These are phyloP conservation scores for Clusia tigrina DNA, from an alignment of 2,888 invertebrate species.

Conservation along the genomic window DNA sequence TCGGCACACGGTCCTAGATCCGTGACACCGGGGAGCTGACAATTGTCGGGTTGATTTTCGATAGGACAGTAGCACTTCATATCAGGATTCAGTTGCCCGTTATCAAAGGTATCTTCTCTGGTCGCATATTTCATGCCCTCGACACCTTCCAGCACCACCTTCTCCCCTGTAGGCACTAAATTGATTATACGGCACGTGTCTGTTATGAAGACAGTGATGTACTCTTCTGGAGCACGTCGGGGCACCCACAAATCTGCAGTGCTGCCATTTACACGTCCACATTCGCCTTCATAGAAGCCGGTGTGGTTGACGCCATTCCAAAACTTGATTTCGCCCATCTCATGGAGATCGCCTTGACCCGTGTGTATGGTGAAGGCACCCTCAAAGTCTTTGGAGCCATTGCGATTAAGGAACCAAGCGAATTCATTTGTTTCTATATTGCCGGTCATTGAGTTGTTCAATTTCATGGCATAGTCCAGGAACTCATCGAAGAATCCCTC, in stretches of 20 bases:
- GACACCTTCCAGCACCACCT: slow-evolving; percentile 46
- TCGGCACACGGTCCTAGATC: slow-evolving; percentile 76
- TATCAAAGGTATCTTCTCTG: slow-evolving; percentile 75
- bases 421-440: slow-evolving; percentile 69
- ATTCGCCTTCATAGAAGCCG: slow-evolving; percentile 69
- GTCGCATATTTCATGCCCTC: slow-evolving; percentile 65
- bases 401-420: slow-evolving; percentile 85
- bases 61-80: slow-evolving; percentile 76
- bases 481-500: slow-evolving; percentile 82
- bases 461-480: slow-evolving; percentile 68
- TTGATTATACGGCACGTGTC: slow-evolving; percentile 80
- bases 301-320: slow-evolving; percentile 75
- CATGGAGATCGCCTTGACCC: slow-evolving; percentile 71
- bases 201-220: slow-evolving; percentile 73
- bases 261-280: slow-evolving; percentile 76
- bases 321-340: slow-evolving; percentile 73
- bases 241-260: slow-evolving; percentile 86
- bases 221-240: slow-evolving; percentile 64
- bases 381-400: slow-evolving; percentile 75
- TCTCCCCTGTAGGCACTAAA: slow-evolving; percentile 49
- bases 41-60: slow-evolving; percentile 52
- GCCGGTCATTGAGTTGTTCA: slow-evolving; percentile 47
- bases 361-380: slow-evolving; percentile 80
- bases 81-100: slow-evolving; percentile 69
- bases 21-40: slow-evolving; percentile 70